Evolutionary conservation across 2,888 invertebrate genomes (phyloP).

Genomic region (Lepidochitona cinerea): DNA sequence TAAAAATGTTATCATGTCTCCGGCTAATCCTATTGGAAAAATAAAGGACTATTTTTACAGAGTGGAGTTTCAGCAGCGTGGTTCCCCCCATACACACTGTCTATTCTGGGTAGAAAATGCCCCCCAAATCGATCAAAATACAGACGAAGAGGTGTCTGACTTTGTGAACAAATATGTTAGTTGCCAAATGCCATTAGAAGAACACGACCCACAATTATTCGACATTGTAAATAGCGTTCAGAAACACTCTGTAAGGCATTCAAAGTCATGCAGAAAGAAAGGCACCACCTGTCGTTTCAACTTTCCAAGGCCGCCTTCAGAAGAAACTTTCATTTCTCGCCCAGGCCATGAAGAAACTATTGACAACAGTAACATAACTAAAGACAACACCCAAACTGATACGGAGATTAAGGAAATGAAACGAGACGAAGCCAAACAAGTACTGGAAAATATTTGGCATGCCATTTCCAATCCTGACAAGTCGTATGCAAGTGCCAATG

Average conservation of each 20-base stretch:
- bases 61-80: no score
- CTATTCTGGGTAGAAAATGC: no score
- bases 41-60: constrained; percentile 25
- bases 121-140: constrained; percentile 12
- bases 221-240: constrained; percentile 29
- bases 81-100: no score
- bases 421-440: no score
- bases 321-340: constrained; percentile 19
- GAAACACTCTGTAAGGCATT: constrained; percentile 31
- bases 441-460: constrained; percentile 16
- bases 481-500: not conserved
- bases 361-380: not conserved
- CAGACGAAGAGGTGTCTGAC: constrained; percentile 19
- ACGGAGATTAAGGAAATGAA: not conserved
- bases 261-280: constrained; percentile 29
- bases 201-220: constrained; percentile 25
- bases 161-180: constrained; percentile 28
- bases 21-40: constrained; percentile 25
- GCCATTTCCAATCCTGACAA: not conserved
- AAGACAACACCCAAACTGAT: not conserved
- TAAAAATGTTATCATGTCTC: no score
- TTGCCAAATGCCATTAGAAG: constrained; percentile 22
- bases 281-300: constrained; percentile 24
- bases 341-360: not conserved
- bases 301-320: constrained; percentile 28